Conservation (phyloP, 2,888 invertebrate species). For the Arge pagana region DNA sequence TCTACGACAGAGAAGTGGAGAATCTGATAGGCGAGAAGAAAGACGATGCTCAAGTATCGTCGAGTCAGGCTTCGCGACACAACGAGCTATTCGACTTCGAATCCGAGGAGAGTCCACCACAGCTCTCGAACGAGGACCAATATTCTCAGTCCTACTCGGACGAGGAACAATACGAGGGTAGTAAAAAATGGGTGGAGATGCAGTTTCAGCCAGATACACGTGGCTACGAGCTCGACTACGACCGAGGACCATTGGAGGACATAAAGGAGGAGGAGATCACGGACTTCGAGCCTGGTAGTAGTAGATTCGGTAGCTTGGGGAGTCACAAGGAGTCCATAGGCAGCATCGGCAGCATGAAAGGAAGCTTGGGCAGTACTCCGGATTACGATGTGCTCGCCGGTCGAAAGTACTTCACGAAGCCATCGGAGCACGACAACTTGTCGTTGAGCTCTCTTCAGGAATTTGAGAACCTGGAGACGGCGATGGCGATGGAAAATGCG, state of each 20-base stretch:
- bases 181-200: constrained; percentile 89
- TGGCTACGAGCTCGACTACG: constrained; percentile 77
- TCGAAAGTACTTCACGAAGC: constrained; percentile 79
- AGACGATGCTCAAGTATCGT: constrained; percentile 28
- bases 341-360: constrained; percentile 77
- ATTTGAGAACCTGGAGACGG: constrained; percentile 89
- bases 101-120: constrained; percentile 54
- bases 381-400: constrained; percentile 86
- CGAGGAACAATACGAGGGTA: constrained; percentile 63
- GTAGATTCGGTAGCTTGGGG: constrained; percentile 76
- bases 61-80: constrained; percentile 25
- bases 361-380: constrained; percentile 89
- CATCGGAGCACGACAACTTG: constrained; percentile 88
- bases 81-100: constrained; percentile 53
- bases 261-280: constrained; percentile 92
- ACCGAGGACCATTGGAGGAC: constrained; percentile 84
- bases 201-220: constrained; percentile 77
- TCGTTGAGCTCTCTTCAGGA: constrained; percentile 93
- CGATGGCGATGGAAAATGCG: constrained; percentile 77
- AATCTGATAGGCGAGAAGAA: constrained; percentile 46
- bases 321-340: constrained; percentile 81
- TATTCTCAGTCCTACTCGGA: constrained; percentile 53
- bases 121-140: constrained; percentile 49
- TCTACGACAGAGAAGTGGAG: constrained; percentile 65
- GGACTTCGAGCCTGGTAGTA: constrained; percentile 77